phyloP scores from a whole-genome alignment of 2,797 vertebrate genomes.

The Pygocentrus nattereri region DNA sequence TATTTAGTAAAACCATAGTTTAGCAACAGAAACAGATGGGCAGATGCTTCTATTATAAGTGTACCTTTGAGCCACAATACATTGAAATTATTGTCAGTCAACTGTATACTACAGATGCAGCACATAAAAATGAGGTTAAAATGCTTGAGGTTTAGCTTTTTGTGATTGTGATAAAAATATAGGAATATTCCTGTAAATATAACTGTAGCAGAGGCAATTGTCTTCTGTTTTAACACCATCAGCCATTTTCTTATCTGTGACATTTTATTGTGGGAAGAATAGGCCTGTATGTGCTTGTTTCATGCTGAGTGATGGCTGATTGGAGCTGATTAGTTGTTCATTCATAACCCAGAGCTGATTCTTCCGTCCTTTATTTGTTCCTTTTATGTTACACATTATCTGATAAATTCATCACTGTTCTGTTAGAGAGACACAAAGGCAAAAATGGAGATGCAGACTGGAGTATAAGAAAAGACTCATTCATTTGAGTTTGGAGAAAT shows the following conservation, averaged over 20 bases:
- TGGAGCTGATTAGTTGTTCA: background rate
- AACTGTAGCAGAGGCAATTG: background rate
- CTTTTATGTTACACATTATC: background rate
- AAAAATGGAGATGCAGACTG: background rate
- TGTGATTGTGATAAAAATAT: too few relatives aligned
- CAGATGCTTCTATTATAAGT: too few relatives aligned
- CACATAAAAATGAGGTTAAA: too few relatives aligned
- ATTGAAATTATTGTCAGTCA: too few relatives aligned
- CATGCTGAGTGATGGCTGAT: background rate
- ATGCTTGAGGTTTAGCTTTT: too few relatives aligned
- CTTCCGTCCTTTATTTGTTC: slow-evolving; percentile 8
- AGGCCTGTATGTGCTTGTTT: background rate
- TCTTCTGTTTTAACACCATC: slow-evolving; percentile 6
- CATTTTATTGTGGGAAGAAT: slow-evolving; percentile 38
- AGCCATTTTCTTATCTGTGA: slow-evolving; percentile 12
- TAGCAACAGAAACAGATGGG: too few relatives aligned
- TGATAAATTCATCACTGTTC: background rate
- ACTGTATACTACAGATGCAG: too few relatives aligned
- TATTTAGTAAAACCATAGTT: too few relatives aligned
- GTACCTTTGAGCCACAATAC: too few relatives aligned
- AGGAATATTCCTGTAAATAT: background rate
- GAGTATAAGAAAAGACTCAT: background rate
- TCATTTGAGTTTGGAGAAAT: background rate
- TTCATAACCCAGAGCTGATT: background rate
- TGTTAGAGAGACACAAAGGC: background rate